A percentile compares a stretch with the other conserved stretches of the same genome.
phyloP scores from a whole-genome alignment of 2,113 vertebrate genomes.

The Dicaeum eximium region DNA sequence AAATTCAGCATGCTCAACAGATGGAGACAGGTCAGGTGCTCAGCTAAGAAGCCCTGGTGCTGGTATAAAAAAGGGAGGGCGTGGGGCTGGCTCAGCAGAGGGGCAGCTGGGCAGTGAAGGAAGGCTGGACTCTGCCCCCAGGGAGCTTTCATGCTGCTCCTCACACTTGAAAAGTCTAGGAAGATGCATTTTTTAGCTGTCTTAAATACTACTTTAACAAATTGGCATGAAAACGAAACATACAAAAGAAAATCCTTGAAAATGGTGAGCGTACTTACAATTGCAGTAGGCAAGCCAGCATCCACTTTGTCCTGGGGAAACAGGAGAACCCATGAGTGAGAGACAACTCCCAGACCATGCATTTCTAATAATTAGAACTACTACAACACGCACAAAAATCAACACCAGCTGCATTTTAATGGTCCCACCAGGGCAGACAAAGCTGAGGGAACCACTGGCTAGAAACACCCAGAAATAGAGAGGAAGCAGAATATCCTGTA shows the following conservation, averaged over 20 bases:
- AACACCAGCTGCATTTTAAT: neutral
- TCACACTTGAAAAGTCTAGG: neutral
- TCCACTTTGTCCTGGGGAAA: slow-evolving; percentile 92
- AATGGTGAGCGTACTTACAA: slow-evolving; percentile 79
- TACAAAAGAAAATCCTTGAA: neutral
- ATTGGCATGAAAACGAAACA: neutral
- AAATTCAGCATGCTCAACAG: neutral
- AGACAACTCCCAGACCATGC: neutral
- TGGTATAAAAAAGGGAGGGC: neutral
- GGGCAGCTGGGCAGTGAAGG: neutral
- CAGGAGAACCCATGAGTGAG: neutral
- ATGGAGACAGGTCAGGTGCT: neutral
- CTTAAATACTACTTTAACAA: neutral
- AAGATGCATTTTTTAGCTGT: neutral
- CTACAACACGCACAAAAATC: neutral
- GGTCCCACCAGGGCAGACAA: neutral
- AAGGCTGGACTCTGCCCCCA: neutral
- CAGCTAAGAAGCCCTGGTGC: neutral
- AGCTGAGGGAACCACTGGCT: neutral
- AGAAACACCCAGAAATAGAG: neutral
- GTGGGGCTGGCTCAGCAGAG: neutral
- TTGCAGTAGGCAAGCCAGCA: slow-evolving; percentile 94
- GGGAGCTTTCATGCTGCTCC: neutral
- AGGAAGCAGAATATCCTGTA: neutral
- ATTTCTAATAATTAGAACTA: neutral